A percentile compares a stretch with the other conserved stretches of the same genome.
Conservation (phyloP, 1,140 invertebrate genomes). For the Drosophila kepulauana region DNA sequence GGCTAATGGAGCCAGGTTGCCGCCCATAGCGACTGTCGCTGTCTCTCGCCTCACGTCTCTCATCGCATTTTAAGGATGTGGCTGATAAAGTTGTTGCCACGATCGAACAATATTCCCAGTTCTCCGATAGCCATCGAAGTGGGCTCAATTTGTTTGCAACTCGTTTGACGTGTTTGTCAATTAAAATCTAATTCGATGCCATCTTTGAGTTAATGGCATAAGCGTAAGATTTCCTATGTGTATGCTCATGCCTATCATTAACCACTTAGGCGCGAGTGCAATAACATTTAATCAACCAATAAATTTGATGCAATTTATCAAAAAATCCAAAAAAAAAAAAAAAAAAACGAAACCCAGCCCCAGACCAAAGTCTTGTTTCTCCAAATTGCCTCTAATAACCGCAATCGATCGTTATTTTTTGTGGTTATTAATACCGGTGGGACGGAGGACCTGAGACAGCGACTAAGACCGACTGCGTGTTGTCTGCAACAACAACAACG, state of each 20-base stretch:
- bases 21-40: slow-evolving; percentile 63
- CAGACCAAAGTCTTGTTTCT: slow-evolving; percentile 67
- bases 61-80: slow-evolving; percentile 15
- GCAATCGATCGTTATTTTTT: slow-evolving; percentile 84
- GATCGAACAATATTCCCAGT: slow-evolving; percentile 23
- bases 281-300: slow-evolving; percentile 83
- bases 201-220: slow-evolving; percentile 58
- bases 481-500: not conserved
- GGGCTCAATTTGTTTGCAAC: slow-evolving; percentile 71
- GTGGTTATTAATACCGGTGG: slow-evolving; percentile 80
- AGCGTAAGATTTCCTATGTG: slow-evolving; percentile 27
- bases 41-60: not conserved
- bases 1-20: slow-evolving; percentile 65
- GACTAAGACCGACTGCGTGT: slow-evolving; percentile 41
- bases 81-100: slow-evolving; percentile 73
- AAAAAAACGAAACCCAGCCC: slow-evolving; percentile 1
- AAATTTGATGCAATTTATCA: slow-evolving; percentile 80
- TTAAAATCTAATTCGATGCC: slow-evolving; percentile 78
- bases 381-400: slow-evolving; percentile 83
- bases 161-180: slow-evolving; percentile 79
- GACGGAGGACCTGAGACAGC: slow-evolving; percentile 15
- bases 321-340: slow-evolving; percentile 42
- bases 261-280: slow-evolving; percentile 79
- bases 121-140: slow-evolving; percentile 24
- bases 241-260: slow-evolving; percentile 64